phyloP scores from a whole-genome alignment of 2,797 vertebrate genomes.

The Decapterus maruadsi region DNA sequence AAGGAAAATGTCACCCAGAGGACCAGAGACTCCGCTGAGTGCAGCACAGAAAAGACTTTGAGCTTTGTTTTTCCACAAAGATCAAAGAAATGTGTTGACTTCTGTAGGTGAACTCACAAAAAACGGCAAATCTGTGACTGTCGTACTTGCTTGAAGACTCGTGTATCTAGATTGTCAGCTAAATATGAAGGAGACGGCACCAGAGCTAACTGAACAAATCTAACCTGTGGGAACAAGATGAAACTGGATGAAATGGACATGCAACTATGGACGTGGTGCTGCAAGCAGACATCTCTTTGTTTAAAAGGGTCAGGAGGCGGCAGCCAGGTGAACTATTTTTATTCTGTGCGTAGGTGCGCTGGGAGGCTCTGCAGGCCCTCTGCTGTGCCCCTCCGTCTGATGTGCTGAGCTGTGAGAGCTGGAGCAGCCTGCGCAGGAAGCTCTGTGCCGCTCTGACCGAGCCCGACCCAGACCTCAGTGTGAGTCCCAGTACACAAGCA shows the following conservation, averaged over 20 bases:
- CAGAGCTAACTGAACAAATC: neutral
- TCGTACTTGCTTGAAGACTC: neutral
- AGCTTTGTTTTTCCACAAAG: no score
- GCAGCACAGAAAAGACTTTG: no score
- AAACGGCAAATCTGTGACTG: neutral
- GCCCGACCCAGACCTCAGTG: slow-evolving; percentile 89
- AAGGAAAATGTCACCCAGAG: neutral
- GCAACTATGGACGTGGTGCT: neutral
- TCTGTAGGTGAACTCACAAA: no score
- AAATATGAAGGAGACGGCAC: neutral
- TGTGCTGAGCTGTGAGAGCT: slow-evolving; percentile 93
- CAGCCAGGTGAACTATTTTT: neutral
- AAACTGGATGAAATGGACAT: neutral
- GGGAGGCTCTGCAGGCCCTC: slow-evolving; percentile 90
- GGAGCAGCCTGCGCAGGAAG: slow-evolving; percentile 89
- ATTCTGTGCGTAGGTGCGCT: slow-evolving; percentile 86
- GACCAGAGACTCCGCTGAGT: no score
- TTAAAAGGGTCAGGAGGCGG: neutral
- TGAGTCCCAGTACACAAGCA: slow-evolving; percentile 77
- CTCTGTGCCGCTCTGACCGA: slow-evolving; percentile 88
- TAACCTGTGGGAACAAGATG: neutral
- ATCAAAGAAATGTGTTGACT: neutral
- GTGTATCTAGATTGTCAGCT: neutral
- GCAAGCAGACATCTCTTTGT: neutral
- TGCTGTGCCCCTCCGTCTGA: slow-evolving; percentile 92